Percentiles rank a stretch among this genome's conserved stretches.
These are phyloP conservation scores for Andrena praecox DNA, from an alignment of 2,888 invertebrate species.

Conservation along the genomic window DNA sequence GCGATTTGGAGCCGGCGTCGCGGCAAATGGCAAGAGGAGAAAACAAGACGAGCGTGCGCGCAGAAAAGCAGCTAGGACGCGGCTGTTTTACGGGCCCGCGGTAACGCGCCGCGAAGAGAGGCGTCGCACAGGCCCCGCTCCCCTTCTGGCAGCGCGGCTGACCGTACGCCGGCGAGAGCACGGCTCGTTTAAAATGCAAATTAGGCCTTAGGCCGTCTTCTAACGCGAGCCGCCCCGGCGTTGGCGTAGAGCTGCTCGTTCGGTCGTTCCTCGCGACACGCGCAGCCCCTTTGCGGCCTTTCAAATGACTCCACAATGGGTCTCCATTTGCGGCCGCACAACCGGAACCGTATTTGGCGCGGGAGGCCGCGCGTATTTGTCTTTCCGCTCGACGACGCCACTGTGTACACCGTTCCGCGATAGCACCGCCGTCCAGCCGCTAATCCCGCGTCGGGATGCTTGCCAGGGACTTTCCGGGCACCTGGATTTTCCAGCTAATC, in stretches of 20 bases:
- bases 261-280: conserved; percentile 41
- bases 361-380: conserved; percentile 36
- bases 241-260: conserved; percentile 32
- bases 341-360: conserved; percentile 41
- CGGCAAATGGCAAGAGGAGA: conserved; percentile 8
- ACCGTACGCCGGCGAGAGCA: conserved; percentile 37
- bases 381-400: conserved; percentile 27
- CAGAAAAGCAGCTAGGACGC: neutral
- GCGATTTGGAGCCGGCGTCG: neutral
- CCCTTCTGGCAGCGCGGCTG: neutral
- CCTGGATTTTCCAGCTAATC: neutral
- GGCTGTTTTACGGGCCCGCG: conserved; percentile 5
- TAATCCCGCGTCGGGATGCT: neutral
- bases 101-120: conserved; percentile 23
- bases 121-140: conserved; percentile 18
- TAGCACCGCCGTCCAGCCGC: neutral
- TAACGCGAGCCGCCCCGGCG: conserved; percentile 45
- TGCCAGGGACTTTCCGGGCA: neutral
- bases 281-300: conserved; percentile 45
- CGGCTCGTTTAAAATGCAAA: conserved; percentile 81
- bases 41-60: neutral
- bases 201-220: conserved; percentile 74
- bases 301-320: conserved; percentile 53
- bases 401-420: conserved; percentile 8
- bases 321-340: conserved; percentile 25